These are phyloP conservation scores for Enteromius paludinosus DNA, from an alignment of 2,797 vertebrate species.

Conservation along the genomic window DNA sequence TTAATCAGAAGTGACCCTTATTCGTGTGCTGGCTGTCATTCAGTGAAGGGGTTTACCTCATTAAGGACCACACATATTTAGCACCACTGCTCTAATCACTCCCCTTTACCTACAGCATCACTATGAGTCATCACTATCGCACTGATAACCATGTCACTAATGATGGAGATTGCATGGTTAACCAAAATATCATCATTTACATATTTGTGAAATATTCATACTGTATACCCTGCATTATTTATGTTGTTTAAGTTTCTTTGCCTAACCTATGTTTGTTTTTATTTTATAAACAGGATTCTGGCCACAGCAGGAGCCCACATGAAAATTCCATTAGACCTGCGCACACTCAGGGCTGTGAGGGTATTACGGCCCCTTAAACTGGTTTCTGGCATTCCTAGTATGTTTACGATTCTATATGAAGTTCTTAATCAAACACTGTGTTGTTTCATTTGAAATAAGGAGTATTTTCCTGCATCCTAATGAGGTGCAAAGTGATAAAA, in stretches of 20 bases:
- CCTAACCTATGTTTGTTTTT: slow-evolving; percentile 21
- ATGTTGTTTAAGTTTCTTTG: not conserved
- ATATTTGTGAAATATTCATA: slow-evolving; percentile 12
- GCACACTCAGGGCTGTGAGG: slow-evolving; percentile 93
- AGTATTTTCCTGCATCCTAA: not conserved
- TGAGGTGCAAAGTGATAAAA: not conserved
- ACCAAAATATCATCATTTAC: slow-evolving; percentile 1
- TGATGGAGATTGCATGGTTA: not conserved
- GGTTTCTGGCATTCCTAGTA: slow-evolving; percentile 98
- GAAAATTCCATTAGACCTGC: slow-evolving; percentile 96
- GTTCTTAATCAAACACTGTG: not conserved
- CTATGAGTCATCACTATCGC: slow-evolving; percentile 1
- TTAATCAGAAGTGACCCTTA: slow-evolving; percentile 23
- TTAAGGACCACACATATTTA: not conserved
- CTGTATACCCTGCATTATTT: not conserved
- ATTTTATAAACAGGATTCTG: slow-evolving; percentile 83
- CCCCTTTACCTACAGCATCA: slow-evolving; percentile 1
- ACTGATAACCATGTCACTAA: not conserved
- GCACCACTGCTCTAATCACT: not conserved
- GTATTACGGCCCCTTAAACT: slow-evolving; percentile 96
- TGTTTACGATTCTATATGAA: slow-evolving; percentile 66
- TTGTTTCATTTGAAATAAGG: not conserved
- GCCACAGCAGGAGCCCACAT: slow-evolving; percentile 94
- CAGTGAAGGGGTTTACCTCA: not conserved
- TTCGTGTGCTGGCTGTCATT: slow-evolving; percentile 10